phyloP scores from a whole-genome alignment of 2,113 vertebrate species.

The Lethenteron reissneri region DNA sequence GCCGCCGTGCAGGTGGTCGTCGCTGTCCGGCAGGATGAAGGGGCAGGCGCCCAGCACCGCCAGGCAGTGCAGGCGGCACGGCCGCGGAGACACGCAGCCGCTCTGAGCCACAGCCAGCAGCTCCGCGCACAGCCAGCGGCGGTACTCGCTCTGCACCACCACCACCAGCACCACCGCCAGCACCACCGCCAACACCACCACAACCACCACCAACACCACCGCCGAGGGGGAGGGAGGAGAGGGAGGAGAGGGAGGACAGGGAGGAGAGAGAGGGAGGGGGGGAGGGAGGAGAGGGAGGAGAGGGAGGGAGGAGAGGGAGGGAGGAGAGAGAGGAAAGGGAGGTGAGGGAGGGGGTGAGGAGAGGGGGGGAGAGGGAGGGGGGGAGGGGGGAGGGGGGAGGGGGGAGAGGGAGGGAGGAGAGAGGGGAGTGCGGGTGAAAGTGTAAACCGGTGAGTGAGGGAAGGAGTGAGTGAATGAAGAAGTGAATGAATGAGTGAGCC shows the following conservation, averaged over 20 bases:
- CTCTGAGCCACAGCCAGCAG: constrained; percentile 93
- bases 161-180: constrained; percentile 9
- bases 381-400: no score
- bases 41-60: constrained; percentile 96
- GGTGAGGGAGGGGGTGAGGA: no score
- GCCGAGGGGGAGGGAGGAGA: neutral
- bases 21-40: constrained; percentile 94
- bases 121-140: constrained; percentile 99
- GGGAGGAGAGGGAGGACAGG: constrained; percentile 10
- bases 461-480: no score
- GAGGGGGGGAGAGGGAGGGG: no score
- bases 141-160: constrained; percentile 62
- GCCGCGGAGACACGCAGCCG: constrained; percentile 88
- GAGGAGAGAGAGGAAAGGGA: no score
- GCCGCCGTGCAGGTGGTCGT: constrained; percentile 94
- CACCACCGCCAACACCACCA: constrained; percentile 4
- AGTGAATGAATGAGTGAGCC: no score
- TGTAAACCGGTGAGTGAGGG: no score
- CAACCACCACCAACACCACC: constrained; percentile 3
- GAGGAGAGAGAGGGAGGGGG: neutral
- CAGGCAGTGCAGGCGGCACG: constrained; percentile 95
- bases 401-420: no score
- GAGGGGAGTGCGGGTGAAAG: no score
- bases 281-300: neutral
- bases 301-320: no score